phyloP scores from a whole-genome alignment of 2,888 invertebrate species.

The Macrophya annulata region DNA sequence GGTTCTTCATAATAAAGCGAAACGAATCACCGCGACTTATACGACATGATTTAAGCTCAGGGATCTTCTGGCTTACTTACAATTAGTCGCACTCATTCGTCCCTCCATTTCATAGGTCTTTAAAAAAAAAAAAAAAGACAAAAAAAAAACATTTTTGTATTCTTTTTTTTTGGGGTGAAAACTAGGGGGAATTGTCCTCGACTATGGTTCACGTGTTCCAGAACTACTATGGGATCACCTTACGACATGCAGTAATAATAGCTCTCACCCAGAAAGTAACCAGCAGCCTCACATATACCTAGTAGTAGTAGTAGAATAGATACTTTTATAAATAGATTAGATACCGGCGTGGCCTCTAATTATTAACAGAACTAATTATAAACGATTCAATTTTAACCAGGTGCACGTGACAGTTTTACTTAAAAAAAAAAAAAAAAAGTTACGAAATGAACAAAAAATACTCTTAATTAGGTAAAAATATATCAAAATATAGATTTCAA shows the following conservation, averaged over 20 bases:
- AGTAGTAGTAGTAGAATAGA: neutral
- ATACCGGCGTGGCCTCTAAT: neutral
- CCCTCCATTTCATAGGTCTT: neutral
- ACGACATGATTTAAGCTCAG: neutral
- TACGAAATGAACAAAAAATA: neutral
- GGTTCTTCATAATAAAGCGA: slow-evolving; percentile 14
- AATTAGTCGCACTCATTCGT: neutral
- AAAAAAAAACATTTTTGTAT: neutral
- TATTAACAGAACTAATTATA: slow-evolving; percentile 9
- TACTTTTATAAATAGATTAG: slow-evolving; percentile 40
- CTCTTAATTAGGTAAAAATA: no score
- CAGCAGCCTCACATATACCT: neutral
- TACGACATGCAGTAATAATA: slow-evolving; percentile 23
- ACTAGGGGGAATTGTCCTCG: neutral
- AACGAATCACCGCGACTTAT: neutral
- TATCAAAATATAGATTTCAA: no score
- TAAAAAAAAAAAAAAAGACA: neutral
- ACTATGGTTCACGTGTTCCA: neutral
- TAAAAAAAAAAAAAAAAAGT: neutral
- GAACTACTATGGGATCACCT: slow-evolving; percentile 16
- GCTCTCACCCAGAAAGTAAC: slow-evolving; percentile 34
- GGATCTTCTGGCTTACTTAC: slow-evolving; percentile 11
- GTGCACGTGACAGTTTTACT: neutral
- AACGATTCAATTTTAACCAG: slow-evolving; percentile 11
- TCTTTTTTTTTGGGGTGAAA: neutral